Evolutionary conservation across 92 coral and sea anemone species (phyloP).

Genomic region (Epizoanthus scotinus): DNA sequence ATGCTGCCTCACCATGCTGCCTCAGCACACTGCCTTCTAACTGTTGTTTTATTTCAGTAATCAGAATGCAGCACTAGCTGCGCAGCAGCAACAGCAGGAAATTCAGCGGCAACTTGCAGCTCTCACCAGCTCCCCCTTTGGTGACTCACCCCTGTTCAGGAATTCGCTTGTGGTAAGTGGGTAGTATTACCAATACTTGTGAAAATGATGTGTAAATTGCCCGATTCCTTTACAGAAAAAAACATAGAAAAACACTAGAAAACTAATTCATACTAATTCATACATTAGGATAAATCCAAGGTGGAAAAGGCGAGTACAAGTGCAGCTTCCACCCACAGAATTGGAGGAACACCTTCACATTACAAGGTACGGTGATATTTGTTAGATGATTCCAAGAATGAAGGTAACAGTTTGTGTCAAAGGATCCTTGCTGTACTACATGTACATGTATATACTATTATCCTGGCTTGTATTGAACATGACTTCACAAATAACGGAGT

Average conservation of each 20-base stretch:
- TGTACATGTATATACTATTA: too few species aligned
- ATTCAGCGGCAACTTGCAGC: slow-evolving; percentile 86
- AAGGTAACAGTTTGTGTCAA: neutral
- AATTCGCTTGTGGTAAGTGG: slow-evolving; percentile 82
- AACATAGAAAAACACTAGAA: too few species aligned
- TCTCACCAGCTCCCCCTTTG: slow-evolving; percentile 95
- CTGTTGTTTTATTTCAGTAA: slow-evolving; percentile 41
- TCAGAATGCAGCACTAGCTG: slow-evolving; percentile 65
- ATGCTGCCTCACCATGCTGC: too few species aligned
- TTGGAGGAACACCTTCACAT: slow-evolving; percentile 83
- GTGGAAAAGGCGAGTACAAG: slow-evolving; percentile 68
- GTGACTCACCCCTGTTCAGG: slow-evolving; percentile 95
- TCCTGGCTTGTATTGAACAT: neutral
- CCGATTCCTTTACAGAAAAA: neutral
- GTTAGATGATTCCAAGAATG: neutral
- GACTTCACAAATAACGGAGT: neutral
- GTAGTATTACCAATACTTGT: neutral
- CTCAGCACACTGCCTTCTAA: too few species aligned
- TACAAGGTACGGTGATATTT: slow-evolving; percentile 71
- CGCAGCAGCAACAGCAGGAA: slow-evolving; percentile 77
- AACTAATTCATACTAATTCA: neutral
- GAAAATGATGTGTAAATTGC: neutral
- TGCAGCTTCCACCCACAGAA: slow-evolving; percentile 64
- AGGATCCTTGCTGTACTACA: neutral
- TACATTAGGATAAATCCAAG: slow-evolving; percentile 69